Evolutionary conservation across 2,797 vertebrate species (phyloP), one percentile per base, ranked within the genome.

Genomic region (Sciaenops ocellatus): DNA sequence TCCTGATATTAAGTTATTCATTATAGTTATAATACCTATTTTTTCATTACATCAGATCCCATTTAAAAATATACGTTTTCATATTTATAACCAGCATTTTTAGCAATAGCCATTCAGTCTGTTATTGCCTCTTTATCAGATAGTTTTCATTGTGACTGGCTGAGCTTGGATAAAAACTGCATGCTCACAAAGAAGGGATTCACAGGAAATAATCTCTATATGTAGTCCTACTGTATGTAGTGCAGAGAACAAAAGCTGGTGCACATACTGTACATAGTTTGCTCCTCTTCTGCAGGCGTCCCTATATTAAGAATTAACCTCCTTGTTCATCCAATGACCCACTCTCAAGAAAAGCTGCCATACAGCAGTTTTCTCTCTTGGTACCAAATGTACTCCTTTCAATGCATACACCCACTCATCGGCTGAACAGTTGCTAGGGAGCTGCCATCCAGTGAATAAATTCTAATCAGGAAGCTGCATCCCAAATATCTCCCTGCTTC

Each of bases 341-440:
- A 3, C 46, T 62, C 46, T 38, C 15, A 59, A 67, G 46, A 75
- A 73, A 84, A 81, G 62, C 69, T 76, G 59, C 68, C 73, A 60
- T 52, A 48, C 59, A 72, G 80, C 83, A 81, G 61, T 73, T 83
- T 87, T 74, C 70, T 83, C 61, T 82, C 66, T 66, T 59, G 26
- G 64, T 59, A 65, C 42, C 26, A 60, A 86, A 80, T 72, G 50
- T 60, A 51, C 72, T 78, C 64, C 68, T 84, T 78, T 85, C 75
- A 73, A 8, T 80, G 62, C 52, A 47, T 47, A 89, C 87, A 77
- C 72, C 73, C 73, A 82, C 88, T 74, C 79, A 59, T 34, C 16
- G 3, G 54, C 82, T 80, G 64, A 80, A 77, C 81, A 82, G 85
- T 84, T 92, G 80, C 82, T 85, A 85, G 78, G 89, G 71, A 89